Conservation (phyloP, 2,888 invertebrate species). For the Lasioglossum vierecki region DNA sequence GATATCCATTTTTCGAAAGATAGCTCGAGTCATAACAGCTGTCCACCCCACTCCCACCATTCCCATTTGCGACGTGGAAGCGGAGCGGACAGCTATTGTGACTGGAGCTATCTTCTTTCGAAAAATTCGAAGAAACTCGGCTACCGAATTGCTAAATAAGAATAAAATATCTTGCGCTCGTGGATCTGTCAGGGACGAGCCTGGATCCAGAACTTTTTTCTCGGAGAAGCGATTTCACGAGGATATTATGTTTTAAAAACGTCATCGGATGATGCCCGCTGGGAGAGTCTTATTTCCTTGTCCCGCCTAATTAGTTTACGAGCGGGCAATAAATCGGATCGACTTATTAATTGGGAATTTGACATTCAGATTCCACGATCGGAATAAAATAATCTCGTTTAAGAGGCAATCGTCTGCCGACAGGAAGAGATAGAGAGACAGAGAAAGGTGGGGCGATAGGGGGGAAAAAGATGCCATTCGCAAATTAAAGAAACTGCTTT, state of each 20-base stretch:
- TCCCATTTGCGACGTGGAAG: neutral
- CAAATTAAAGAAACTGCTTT: conserved; percentile 14
- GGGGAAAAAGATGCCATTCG: neutral
- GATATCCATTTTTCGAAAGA: neutral
- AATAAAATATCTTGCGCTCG: neutral
- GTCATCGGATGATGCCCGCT: conserved; percentile 11
- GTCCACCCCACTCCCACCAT: neutral
- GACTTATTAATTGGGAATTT: conserved; percentile 36
- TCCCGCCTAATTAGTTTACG: conserved; percentile 35
- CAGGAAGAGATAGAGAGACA: neutral
- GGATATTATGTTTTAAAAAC: conserved; percentile 17
- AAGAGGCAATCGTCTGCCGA: conserved; percentile 27
- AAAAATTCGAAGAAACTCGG: neutral
- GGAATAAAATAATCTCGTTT: conserved; percentile 27
- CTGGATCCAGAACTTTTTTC: neutral
- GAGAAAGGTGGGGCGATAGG: neutral
- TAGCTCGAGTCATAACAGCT: neutral
- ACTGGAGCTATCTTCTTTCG: neutral
- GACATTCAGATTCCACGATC: conserved; percentile 13
- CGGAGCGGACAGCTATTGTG: neutral
- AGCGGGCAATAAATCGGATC: conserved; percentile 34
- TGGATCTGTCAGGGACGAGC: neutral
- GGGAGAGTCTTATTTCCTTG: neutral
- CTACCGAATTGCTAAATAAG: neutral
- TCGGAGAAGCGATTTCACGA: conserved; percentile 13